Evolutionary conservation across 1,140 invertebrate genomes (phyloP).

Genomic region (Procambarus virginalis): DNA sequence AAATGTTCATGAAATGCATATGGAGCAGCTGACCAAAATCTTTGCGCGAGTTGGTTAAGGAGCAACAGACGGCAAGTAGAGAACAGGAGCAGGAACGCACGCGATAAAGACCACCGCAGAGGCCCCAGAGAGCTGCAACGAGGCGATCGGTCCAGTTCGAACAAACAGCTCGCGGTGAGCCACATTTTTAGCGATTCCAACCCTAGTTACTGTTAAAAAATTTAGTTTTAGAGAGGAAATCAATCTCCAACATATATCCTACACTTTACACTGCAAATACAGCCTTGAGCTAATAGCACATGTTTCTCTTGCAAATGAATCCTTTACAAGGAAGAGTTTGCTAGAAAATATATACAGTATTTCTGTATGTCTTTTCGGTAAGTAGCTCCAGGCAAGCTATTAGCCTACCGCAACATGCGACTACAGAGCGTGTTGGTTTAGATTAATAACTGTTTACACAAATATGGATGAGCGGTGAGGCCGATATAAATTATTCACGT

Average conservation of each 20-base stretch:
- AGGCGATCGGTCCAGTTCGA: no score
- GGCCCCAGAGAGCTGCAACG: no score
- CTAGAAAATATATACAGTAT: background rate
- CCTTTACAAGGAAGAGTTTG: background rate
- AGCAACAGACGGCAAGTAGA: no score
- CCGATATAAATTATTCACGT: background rate
- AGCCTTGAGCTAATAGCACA: background rate
- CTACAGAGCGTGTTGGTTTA: background rate
- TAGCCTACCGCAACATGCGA: background rate
- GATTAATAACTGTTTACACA: slow-evolving; percentile 14
- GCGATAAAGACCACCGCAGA: no score
- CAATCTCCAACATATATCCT: background rate
- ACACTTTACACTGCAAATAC: background rate
- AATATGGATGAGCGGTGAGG: background rate
- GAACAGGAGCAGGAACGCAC: no score
- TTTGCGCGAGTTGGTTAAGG: no score
- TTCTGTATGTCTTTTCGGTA: background rate
- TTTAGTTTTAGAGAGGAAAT: background rate
- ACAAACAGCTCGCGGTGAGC: no score
- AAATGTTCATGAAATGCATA: no score
- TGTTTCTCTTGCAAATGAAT: slow-evolving; percentile 4
- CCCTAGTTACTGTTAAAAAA: background rate
- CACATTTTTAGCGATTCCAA: no score
- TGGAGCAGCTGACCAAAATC: no score
- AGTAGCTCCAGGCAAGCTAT: background rate